Conservation (phyloP, 2,888 invertebrate species). For the Leptinotarsa tumamoca region DNA sequence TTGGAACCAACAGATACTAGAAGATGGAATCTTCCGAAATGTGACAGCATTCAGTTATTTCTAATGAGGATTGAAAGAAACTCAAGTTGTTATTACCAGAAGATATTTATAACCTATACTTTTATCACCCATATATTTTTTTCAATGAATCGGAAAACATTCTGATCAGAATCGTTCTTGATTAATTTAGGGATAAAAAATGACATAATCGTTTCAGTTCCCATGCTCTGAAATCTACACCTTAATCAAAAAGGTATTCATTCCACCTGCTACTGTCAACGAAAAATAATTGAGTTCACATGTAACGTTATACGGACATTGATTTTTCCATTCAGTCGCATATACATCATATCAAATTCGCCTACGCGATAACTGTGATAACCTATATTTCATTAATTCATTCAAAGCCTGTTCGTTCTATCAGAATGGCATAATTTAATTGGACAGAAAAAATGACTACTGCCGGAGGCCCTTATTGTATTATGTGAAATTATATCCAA, state of each 20-base stretch:
- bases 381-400: conserved; percentile 15
- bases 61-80: too few relatives aligned
- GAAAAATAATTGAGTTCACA: conserved; percentile 4
- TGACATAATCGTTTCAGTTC: too few relatives aligned
- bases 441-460: conserved; percentile 17
- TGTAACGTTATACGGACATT: conserved; percentile 11
- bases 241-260: not conserved
- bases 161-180: too few relatives aligned
- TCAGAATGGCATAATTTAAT: conserved; percentile 9
- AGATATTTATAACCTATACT: too few relatives aligned
- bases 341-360: conserved; percentile 10
- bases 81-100: too few relatives aligned
- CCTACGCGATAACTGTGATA: conserved; percentile 10
- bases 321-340: conserved; percentile 4
- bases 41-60: too few relatives aligned
- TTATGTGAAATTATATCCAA: conserved; percentile 31
- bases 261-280: conserved; percentile 15
- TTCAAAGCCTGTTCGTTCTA: not conserved
- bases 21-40: too few relatives aligned
- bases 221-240: not conserved
- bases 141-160: too few relatives aligned
- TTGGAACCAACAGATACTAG: too few relatives aligned
- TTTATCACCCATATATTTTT: too few relatives aligned
- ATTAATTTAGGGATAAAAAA: too few relatives aligned
- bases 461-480: conserved; percentile 37